These are phyloP conservation scores for Physella acuta DNA, from an alignment of 1,140 invertebrate genomes.

Conservation along the genomic window DNA sequence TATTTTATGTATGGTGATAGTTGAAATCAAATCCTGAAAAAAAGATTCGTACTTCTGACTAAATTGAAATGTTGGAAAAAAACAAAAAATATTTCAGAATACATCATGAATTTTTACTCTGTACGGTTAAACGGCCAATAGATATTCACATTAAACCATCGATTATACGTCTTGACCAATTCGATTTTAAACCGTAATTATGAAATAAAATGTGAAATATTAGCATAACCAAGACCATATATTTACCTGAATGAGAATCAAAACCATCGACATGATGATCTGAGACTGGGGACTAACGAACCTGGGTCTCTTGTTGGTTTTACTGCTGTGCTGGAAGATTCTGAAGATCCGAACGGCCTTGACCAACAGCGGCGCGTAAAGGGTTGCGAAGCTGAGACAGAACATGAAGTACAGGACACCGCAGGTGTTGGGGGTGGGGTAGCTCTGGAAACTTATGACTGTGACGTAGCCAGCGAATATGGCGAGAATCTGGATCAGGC, in stretches of 20 bases:
- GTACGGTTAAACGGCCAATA: too few relatives aligned
- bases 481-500: conserved; percentile 81
- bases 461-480: conserved; percentile 87
- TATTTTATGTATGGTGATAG: too few relatives aligned
- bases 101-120: too few relatives aligned
- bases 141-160: too few relatives aligned
- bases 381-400: conserved; percentile 87
- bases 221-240: too few relatives aligned
- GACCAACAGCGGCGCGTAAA: conserved; percentile 86
- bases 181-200: too few relatives aligned
- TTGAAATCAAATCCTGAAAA: too few relatives aligned
- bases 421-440: conserved; percentile 60
- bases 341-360: conserved; percentile 87
- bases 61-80: too few relatives aligned
- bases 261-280: conserved; percentile 29
- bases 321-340: conserved; percentile 80
- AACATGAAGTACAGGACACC: conserved; percentile 66
- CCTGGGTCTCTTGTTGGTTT: conserved; percentile 26
- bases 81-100: too few relatives aligned
- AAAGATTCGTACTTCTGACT: too few relatives aligned
- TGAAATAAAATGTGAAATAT: too few relatives aligned
- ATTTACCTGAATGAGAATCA: conserved; percentile 43
- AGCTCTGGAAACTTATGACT: conserved; percentile 80
- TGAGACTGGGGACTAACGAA: conserved; percentile 37
- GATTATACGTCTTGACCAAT: too few relatives aligned